Conservation (phyloP, 2,113 vertebrate genomes). For the Hoplias malabaricus region DNA sequence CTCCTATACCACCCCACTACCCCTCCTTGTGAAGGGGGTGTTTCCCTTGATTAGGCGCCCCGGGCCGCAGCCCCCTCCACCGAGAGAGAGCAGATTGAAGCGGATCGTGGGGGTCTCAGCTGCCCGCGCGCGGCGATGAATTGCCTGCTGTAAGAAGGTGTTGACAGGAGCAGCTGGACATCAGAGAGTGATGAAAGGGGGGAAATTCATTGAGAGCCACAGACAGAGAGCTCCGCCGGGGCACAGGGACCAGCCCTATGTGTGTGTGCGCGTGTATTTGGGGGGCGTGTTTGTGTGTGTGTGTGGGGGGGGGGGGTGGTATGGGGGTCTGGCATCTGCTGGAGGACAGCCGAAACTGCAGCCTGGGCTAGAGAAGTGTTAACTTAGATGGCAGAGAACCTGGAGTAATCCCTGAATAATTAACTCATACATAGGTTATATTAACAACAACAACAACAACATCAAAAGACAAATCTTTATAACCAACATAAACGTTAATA, state of each 20-base stretch:
- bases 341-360: conserved; percentile 65
- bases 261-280: background rate
- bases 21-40: conserved; percentile 71
- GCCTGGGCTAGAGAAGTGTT: conserved; percentile 51
- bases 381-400: background rate
- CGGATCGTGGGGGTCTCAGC: conserved; percentile 90
- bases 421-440: background rate
- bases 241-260: conserved; percentile 39
- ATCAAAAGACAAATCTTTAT: too few species aligned
- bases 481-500: too few species aligned
- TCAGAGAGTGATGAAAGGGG: conserved; percentile 90
- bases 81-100: conserved; percentile 85
- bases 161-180: conserved; percentile 98
- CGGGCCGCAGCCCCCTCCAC: conserved; percentile 79
- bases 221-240: conserved; percentile 81
- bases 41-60: conserved; percentile 79
- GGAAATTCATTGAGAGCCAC: conserved; percentile 84
- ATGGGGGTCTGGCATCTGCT: conserved; percentile 62
- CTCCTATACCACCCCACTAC: conserved; percentile 51
- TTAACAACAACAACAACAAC: too few species aligned
- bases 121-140: conserved; percentile 90
- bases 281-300: background rate
- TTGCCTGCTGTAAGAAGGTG: conserved; percentile 93
- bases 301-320: conserved; percentile 43
- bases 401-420: background rate